Base-by-base conservation (phyloP, 2,113 vertebrate genomes). In the Neoarius graeffei region DNA sequence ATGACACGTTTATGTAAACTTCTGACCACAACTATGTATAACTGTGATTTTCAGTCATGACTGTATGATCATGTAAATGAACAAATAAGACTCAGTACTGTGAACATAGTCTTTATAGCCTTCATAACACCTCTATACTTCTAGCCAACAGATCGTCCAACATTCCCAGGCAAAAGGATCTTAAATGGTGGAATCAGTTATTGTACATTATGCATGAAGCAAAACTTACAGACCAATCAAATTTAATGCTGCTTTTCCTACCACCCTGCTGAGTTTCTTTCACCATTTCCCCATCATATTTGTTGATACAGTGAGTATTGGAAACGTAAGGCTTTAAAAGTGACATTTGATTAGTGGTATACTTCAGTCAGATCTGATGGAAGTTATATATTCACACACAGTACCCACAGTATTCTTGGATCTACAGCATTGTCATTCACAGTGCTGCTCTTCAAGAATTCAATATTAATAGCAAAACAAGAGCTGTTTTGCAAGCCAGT, bases 401-500 rank as follows among this genome's bases (percentile, higher is more conserved):
- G 9, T 10, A 15, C 42, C 35, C 19, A 35, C 19, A 19, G 4
- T 67, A 54, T 62, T 62, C 14, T 25, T 17, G 17, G 66, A 8
- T 56, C 42, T 62, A 52, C 35, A 13, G 7, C 57, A 74, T 59
- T 81, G 60, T 57, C 7, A 54, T 52, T 35, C 54, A 56, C 69
- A 25, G 13, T 17, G 15, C 85, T 67, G 76, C 27, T 66, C 42
- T 15, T 54, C 17, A 52, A 62, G 69, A 23, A 54, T 64, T 84
- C 59, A 56, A 42, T 23, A 88, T 56, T 54, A 73, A 66, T 35
- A 79, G 25, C 71, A 84, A 79, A 84, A 84, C 48, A 69, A 57
- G 67, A 60, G 5, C n/a, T 80, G 30, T 86, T 59, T 60, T 67
- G 56, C 25, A 71, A 81, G 19, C 42, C 48, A 20, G 17, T 73